A percentile compares a stretch with the other conserved stretches of the same genome.
Evolutionary conservation across 2,113 vertebrate species (phyloP).

Genomic region (Lanius ludovicianus): DNA sequence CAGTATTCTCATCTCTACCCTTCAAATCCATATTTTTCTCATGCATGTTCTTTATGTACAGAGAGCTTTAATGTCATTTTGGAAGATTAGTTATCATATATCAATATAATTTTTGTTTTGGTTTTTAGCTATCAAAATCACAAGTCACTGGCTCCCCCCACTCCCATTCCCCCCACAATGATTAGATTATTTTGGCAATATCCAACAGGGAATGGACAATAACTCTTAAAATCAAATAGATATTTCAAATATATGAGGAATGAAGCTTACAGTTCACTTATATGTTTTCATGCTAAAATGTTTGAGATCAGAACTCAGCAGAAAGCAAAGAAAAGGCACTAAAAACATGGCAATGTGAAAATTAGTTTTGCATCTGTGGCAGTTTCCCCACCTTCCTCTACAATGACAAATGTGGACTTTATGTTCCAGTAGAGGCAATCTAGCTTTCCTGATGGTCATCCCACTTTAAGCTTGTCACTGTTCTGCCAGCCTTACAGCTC

Average conservation of each 20-base stretch:
- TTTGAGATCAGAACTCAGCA: background rate
- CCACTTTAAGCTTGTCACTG: background rate
- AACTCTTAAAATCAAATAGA: background rate
- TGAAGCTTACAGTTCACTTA: background rate
- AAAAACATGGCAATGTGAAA: background rate
- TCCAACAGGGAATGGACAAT: background rate
- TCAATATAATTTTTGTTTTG: too few species aligned
- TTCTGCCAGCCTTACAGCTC: background rate
- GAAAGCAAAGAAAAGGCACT: background rate
- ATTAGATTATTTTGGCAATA: background rate
- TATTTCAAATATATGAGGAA: background rate
- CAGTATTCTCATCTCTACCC: background rate
- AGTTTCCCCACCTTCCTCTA: background rate
- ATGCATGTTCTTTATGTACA: background rate
- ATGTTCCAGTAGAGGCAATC: background rate
- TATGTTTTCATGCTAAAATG: background rate
- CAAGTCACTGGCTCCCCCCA: background rate
- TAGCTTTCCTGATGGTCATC: background rate
- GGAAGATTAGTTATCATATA: background rate
- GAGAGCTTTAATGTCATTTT: background rate
- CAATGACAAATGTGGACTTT: background rate
- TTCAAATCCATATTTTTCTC: background rate
- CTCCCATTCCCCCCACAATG: rapidly evolving
- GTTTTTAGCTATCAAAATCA: background rate
- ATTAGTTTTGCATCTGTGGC: background rate